A percentile compares a stretch with the other conserved stretches of the same genome.
phyloP scores from a whole-genome alignment of 2,888 invertebrate species.

The Arctia plantaginis region DNA sequence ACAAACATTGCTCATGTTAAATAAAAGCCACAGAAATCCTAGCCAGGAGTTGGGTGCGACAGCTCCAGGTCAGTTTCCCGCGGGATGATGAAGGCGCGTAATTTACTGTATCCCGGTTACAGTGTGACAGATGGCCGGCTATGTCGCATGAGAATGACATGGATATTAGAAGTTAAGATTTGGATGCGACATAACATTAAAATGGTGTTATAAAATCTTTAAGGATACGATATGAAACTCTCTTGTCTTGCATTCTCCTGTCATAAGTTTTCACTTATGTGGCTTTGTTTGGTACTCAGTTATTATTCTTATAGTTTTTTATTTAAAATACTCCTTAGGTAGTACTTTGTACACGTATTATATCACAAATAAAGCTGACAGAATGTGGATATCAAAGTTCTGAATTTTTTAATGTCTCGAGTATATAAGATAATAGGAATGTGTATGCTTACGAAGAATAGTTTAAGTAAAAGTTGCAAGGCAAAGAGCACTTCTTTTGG shows the following conservation, averaged over 20 bases:
- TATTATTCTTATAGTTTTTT: too few species aligned
- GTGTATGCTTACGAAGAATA: too few species aligned
- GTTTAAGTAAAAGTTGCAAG: too few species aligned
- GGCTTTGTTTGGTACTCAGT: too few species aligned
- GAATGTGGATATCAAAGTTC: too few species aligned
- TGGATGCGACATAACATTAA: slow-evolving; percentile 24
- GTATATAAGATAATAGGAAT: too few species aligned
- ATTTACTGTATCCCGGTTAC: slow-evolving; percentile 77
- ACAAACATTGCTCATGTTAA: slow-evolving; percentile 53
- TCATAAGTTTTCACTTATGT: background rate
- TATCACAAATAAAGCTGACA: too few species aligned
- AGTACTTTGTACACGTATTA: too few species aligned
- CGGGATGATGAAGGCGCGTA: slow-evolving; percentile 80
- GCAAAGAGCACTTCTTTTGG: too few species aligned
- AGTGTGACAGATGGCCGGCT: slow-evolving; percentile 79
- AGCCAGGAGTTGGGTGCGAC: slow-evolving; percentile 50
- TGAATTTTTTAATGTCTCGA: too few species aligned
- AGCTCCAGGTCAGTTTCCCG: slow-evolving; percentile 68
- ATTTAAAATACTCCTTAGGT: too few species aligned
- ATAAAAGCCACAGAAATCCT: slow-evolving; percentile 60
- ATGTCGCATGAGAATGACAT: slow-evolving; percentile 58
- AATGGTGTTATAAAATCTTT: background rate
- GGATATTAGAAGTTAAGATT: slow-evolving; percentile 22
- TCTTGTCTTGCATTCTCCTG: too few species aligned
- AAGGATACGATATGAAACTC: background rate